Base-by-base conservation (phyloP, 2,888 invertebrate genomes). In the Hypomecis punctinalis region DNA sequence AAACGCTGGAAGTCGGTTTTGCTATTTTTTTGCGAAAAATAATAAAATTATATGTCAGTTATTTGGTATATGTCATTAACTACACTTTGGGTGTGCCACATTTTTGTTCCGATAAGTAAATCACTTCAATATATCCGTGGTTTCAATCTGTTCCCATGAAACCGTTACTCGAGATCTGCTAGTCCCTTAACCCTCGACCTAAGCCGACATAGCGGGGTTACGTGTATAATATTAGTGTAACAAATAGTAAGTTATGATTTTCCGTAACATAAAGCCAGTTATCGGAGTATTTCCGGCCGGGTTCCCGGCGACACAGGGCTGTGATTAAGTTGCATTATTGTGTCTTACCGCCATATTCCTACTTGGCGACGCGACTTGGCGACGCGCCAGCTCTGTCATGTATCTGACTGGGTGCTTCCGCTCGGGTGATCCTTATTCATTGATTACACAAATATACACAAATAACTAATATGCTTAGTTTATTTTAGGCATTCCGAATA, bases 301-400 rank as follows among this genome's bases (percentile, higher is more conserved):
- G 79, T 84, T 75, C 70, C 61, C 70, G 47, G 62, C 67, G 76
- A 78, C 75, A 74, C 75, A 79, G 76, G 75, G 77, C 75, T 74
- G 76, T 79, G 79, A 83, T 83, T 81, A 83, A 78, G 78, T 66
- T 73, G 68, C 70, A 78, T 83, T 84, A 83, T 82, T 82, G 80
- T 80, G 76, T 78, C 78, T 78, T 77, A 72, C 72, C 52, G 77
- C 72, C 81, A 79, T 82, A 83, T 83, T 82, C 37, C n/a, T 11
- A 55, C 69, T 58, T 66, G 72, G 70, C 57, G 63, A 5, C 51
- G 55, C n/a, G 61, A 55, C 69, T 58, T 66, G 72, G 70, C 57
- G 63, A 5, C 51, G 55, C n/a, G 61, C 61, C 72, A 68, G 66
- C 66, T 68, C 71, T 78, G 55, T 56, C 9, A 62, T 62, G 55